These are phyloP conservation scores for Caenorhabditis sp. DNA, from an alignment of 2,888 invertebrate genomes.

Conservation along the genomic window DNA sequence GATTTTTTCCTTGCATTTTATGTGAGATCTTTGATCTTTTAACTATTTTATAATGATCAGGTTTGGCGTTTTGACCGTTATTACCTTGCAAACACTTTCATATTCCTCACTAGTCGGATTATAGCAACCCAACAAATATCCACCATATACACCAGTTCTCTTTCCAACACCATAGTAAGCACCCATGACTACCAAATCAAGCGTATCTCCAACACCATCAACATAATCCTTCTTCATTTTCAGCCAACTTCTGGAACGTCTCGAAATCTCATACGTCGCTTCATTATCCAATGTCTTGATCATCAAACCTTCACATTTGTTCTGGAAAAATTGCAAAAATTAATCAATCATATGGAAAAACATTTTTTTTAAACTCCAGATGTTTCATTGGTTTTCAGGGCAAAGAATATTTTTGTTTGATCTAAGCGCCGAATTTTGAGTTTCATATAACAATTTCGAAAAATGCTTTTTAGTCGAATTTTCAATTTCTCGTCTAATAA, in stretches of 20 bases:
- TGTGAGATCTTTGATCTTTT: no score
- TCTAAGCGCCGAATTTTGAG: not conserved
- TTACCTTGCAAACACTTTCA: constrained; percentile 89
- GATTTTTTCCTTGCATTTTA: no score
- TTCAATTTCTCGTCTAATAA: not conserved
- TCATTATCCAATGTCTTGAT: constrained; percentile 89
- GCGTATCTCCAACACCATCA: constrained; percentile 92
- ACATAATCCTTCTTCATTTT: constrained; percentile 84
- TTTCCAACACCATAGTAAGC: constrained; percentile 85
- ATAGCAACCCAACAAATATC: constrained; percentile 92
- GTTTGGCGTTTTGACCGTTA: no score
- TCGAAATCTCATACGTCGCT: constrained; percentile 95
- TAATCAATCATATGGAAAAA: not conserved
- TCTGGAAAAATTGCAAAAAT: constrained; percentile 73
- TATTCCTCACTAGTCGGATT: constrained; percentile 88
- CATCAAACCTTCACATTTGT: constrained; percentile 98
- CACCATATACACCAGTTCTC: constrained; percentile 90
- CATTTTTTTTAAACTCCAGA: not conserved
- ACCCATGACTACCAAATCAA: constrained; percentile 94
- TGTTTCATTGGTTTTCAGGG: not conserved
- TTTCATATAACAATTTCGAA: no score
- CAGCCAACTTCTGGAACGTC: constrained; percentile 90
- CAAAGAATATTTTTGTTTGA: not conserved
- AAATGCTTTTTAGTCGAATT: not conserved
- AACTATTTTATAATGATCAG: no score